Evolutionary conservation across 2,113 vertebrate genomes (phyloP).

Genomic region (Rhegmatorhina hoffmannsi): DNA sequence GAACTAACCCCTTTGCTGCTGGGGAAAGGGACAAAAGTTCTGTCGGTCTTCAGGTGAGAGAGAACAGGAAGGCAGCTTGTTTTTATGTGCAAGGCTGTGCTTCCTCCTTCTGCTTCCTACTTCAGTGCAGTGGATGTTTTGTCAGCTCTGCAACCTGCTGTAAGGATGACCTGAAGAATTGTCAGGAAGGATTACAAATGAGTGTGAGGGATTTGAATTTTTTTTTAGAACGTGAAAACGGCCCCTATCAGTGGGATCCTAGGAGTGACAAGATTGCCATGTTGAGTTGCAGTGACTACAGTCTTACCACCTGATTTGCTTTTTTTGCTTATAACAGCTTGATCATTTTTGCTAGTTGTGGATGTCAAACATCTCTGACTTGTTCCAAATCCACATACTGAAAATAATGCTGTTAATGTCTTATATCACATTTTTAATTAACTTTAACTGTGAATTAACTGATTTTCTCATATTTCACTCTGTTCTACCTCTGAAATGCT

Average conservation of each 20-base stretch:
- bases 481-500: background rate
- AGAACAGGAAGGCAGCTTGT: background rate
- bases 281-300: background rate
- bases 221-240: background rate
- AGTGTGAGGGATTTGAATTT: background rate
- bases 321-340: background rate
- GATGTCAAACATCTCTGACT: background rate
- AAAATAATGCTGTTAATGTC: background rate
- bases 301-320: background rate
- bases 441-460: background rate
- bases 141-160: background rate
- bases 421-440: background rate
- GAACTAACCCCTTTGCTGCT: background rate
- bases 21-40: background rate
- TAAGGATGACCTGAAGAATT: background rate
- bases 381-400: background rate
- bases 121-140: background rate
- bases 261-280: background rate
- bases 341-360: background rate
- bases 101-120: background rate
- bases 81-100: background rate
- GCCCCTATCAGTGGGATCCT: background rate
- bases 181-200: accelerated
- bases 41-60: background rate
- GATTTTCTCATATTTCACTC: background rate